phyloP scores from a whole-genome alignment of 2,113 vertebrate species.

The Octodon degus region DNA sequence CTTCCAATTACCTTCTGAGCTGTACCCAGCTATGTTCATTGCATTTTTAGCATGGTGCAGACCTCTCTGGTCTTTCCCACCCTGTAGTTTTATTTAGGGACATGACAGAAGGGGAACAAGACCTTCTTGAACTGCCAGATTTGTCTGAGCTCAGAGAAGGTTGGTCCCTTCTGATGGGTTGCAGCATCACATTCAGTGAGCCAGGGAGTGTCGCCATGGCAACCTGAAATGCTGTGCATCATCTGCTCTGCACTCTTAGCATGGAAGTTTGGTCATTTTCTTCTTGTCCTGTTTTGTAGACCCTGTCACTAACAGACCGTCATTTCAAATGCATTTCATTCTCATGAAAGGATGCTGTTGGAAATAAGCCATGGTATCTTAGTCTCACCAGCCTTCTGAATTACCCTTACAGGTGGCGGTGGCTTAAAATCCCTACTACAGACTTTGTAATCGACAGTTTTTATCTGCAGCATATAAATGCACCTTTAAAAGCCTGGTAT shows the following conservation, averaged over 20 bases:
- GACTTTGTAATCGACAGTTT: constrained; percentile 29
- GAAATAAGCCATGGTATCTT: constrained; percentile 38
- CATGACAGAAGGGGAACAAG: background rate
- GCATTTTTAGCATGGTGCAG: background rate
- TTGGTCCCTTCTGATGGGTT: constrained; percentile 47
- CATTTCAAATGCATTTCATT: constrained; percentile 57
- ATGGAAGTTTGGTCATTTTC: constrained; percentile 67
- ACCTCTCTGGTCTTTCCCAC: background rate
- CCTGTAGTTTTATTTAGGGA: constrained; percentile 11
- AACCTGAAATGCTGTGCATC: constrained; percentile 74
- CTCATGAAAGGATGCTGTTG: constrained; percentile 32
- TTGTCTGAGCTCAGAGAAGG: constrained; percentile 34
- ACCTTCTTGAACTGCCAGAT: constrained; percentile 47
- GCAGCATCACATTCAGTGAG: constrained; percentile 57
- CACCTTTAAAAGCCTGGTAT: constrained; percentile 28
- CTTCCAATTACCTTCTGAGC: background rate
- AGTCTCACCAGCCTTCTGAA: constrained; percentile 30
- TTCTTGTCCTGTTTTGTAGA: constrained; percentile 60
- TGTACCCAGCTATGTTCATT: background rate
- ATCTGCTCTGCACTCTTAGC: constrained; percentile 43
- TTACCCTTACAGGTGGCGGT: background rate
- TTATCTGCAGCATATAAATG: background rate
- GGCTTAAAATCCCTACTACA: background rate
- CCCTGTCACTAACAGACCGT: constrained; percentile 39
- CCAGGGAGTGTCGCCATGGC: constrained; percentile 74